A percentile compares a stretch with the other conserved stretches of the same genome.
Evolutionary conservation across 2,888 invertebrate genomes (phyloP).

Genomic region (Zele albiditarsus): DNA sequence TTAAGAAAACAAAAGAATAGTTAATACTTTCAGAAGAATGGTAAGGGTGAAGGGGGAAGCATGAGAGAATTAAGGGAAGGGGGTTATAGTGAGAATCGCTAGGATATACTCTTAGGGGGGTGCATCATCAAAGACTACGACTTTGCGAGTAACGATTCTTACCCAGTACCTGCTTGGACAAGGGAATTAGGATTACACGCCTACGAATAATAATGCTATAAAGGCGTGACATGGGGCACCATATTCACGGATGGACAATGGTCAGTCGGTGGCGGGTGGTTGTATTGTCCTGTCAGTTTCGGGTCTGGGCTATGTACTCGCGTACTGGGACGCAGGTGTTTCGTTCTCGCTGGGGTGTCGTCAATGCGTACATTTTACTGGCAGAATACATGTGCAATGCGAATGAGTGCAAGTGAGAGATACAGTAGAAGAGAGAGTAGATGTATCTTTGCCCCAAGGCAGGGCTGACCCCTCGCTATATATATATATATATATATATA

Average conservation of each 20-base stretch:
- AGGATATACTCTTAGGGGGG: background rate
- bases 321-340: conserved; percentile 39
- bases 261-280: conserved; percentile 65
- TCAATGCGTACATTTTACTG: background rate
- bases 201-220: conserved; percentile 61
- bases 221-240: conserved; percentile 55
- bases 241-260: conserved; percentile 59
- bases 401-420: conserved; percentile 8
- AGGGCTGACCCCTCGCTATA: background rate
- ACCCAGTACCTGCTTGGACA: conserved; percentile 51
- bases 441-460: background rate
- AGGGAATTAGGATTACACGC: conserved; percentile 63
- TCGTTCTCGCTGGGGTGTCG: conserved; percentile 33
- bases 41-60: background rate
- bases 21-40: background rate
- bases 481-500: background rate
- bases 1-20: conserved; percentile 5
- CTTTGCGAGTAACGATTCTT: background rate
- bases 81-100: background rate
- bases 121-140: background rate
- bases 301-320: conserved; percentile 46
- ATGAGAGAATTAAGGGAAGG: background rate
- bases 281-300: conserved; percentile 62
- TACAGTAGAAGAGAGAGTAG: background rate
- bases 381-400: conserved; percentile 14